A percentile compares a stretch with the other conserved stretches of the same genome.
phyloP scores from a whole-genome alignment of 2,888 invertebrate species.

The Ennomos quercinarius region DNA sequence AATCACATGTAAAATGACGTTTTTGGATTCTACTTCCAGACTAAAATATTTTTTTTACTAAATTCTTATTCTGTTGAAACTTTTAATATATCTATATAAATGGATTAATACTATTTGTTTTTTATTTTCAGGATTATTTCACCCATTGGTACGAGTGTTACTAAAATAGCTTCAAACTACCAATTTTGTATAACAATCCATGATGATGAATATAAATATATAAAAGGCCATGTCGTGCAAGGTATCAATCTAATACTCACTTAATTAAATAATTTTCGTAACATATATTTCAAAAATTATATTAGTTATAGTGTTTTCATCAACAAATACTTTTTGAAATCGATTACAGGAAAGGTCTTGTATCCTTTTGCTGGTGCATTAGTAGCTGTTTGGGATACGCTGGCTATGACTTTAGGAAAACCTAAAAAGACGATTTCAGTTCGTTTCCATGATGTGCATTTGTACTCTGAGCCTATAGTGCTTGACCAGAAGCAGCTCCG shows the following conservation, averaged over 20 bases:
- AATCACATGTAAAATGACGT: too few relatives aligned
- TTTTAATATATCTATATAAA: too few relatives aligned
- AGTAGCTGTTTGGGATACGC: slow-evolving; percentile 89
- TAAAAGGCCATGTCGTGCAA: slow-evolving; percentile 56
- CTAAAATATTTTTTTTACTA: too few relatives aligned
- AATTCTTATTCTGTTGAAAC: too few relatives aligned
- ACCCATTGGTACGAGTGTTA: slow-evolving; percentile 7
- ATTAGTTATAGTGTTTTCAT: too few relatives aligned
- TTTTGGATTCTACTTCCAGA: too few relatives aligned
- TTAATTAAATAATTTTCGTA: neutral
- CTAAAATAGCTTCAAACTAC: slow-evolving; percentile 50
- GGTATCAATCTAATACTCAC: slow-evolving; percentile 46
- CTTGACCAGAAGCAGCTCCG: slow-evolving; percentile 79
- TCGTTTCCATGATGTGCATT: slow-evolving; percentile 87
- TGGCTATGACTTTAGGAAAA: slow-evolving; percentile 84
- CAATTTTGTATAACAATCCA: slow-evolving; percentile 50
- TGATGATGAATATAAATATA: slow-evolving; percentile 58
- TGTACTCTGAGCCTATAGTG: slow-evolving; percentile 85
- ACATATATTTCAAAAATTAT: neutral
- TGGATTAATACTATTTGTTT: too few relatives aligned
- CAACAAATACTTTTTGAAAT: too few relatives aligned
- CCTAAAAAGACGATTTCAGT: slow-evolving; percentile 88
- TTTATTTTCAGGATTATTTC: neutral
- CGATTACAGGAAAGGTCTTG: slow-evolving; percentile 83
- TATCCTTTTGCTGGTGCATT: slow-evolving; percentile 92